Base-by-base conservation (phyloP, 2,888 invertebrate species). In the Salpingus planirostris region DNA sequence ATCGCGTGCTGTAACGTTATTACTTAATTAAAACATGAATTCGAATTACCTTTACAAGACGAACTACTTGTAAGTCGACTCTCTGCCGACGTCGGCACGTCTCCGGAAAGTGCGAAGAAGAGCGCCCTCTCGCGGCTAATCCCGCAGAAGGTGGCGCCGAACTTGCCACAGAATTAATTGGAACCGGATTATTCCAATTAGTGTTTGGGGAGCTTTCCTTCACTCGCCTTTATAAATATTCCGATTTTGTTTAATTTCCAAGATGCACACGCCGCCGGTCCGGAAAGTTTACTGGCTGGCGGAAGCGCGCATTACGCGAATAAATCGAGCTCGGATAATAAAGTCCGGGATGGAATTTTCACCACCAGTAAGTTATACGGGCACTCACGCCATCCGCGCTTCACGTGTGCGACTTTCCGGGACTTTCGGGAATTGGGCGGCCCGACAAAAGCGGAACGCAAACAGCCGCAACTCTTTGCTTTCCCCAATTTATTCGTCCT, bases 131-230 rank as follows among this genome's bases (percentile, higher is more conserved):
- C 27, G 6, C n/a, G 46, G 49, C 53, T 56, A 57, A 60, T 56
- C 52, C 54, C 51, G 25, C 55, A 54, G 55, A 55, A 59, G 58
- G 56, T 57, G 54, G 54, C 53, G 54, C 50, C 50, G 57, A 52
- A 56, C 52, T 56, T 54, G 49, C 54, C 55, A 49, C 55, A 50
- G 55, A 62, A 60, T 60, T 60, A 62, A 60, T 60, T 58, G 58
- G 54, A 56, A 58, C 49, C 56, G 60, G 61, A 62, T 62, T 62
- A 62, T 60, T 59, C 59, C 60, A 61, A 60, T 62, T 62, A 61
- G 58, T 55, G 55, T 44, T 53, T 46, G 46, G 51, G 54, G 53
- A 51, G 53, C 50, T 45, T 50, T 49, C 52, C 49, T 52, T 47
- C 45, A 46, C 36, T 38, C 49, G 46, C 42, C 55, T 54, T 54